Evolutionary conservation across 2,888 invertebrate genomes (phyloP), one percentile per base, ranked within the genome.

Genomic region (Scelioninae gen. 2): DNA sequence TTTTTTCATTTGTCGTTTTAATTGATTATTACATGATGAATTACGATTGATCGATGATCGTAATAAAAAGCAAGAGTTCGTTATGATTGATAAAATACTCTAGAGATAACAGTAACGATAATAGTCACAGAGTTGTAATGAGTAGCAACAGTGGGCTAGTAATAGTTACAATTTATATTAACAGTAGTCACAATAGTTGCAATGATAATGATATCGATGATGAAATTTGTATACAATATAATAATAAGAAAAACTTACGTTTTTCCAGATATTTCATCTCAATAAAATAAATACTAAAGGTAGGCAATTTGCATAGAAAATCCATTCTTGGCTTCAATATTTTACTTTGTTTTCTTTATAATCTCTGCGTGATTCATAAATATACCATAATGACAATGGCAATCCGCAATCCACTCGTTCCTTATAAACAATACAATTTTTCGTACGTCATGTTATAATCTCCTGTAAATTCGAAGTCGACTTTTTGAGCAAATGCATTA

Each of bases 31-130:
- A 72, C 72, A 72, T 55, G 61, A 72, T 65, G 50, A 48, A 55
- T 67, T 53, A 72, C 67, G 72, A 72, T 61, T 67, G 72, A 61
- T 72, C 67, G 60, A 72, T 61, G 72, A 72, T 67, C 72, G 72
- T 61, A 61, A 67, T 72, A 72, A 72, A 72, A 72, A 72, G 72
- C 72, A 61, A 22, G 61, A 57, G 61, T 72, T 61, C 61, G 61
- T 72, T 50, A 72, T 72, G 65, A 61, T 53, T 67, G 61, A 72
- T 72, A 72, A 72, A 72, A 72, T 72, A 72, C 57, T 72, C 72
- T 65, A 72, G 65, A 72, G 72, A 72, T 72, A 72, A 72, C 72
- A 72, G 64, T 72, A 72, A 72, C 72, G 72, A 65, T 72, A 72
- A 71, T 71, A 65, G 71, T 71, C 64, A 58, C 58, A 71, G 71